Percentiles rank a stretch among this genome's conserved stretches.
Conservation (phyloP, 2,113 vertebrate species). For the Macaca fascicularis region DNA sequence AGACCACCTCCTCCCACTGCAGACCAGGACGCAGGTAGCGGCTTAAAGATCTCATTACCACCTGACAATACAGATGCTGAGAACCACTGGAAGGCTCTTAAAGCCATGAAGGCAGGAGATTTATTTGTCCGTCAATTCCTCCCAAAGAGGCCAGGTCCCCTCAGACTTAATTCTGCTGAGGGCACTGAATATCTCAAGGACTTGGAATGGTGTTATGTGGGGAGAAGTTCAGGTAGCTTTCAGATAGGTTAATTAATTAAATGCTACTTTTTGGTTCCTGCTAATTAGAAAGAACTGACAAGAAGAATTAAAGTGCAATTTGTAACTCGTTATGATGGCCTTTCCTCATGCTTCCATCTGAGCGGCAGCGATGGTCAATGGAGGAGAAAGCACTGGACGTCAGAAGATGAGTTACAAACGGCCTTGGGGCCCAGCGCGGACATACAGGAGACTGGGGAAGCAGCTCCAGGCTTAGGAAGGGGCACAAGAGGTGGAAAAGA, state of each 20-base stretch:
- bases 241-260: constrained; percentile 18
- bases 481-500: neutral
- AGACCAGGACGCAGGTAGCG: neutral
- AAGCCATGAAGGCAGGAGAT: neutral
- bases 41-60: neutral
- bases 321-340: constrained; percentile 25
- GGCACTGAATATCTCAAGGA: neutral
- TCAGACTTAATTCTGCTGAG: neutral
- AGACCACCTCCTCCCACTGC: neutral
- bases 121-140: neutral
- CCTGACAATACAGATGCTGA: neutral
- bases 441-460: rapidly evolving
- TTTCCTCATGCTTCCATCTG: neutral
- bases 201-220: neutral
- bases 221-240: constrained; percentile 19
- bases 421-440: neutral
- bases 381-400: neutral
- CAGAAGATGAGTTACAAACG: neutral
- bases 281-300: constrained; percentile 61
- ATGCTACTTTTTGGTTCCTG: neutral
- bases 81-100: neutral
- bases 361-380: neutral
- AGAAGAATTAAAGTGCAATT: constrained; percentile 44
- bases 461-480: neutral
- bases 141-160: neutral